These are phyloP conservation scores for Nerophis ophidion DNA, from an alignment of 2,113 vertebrate species.

Conservation along the genomic window DNA sequence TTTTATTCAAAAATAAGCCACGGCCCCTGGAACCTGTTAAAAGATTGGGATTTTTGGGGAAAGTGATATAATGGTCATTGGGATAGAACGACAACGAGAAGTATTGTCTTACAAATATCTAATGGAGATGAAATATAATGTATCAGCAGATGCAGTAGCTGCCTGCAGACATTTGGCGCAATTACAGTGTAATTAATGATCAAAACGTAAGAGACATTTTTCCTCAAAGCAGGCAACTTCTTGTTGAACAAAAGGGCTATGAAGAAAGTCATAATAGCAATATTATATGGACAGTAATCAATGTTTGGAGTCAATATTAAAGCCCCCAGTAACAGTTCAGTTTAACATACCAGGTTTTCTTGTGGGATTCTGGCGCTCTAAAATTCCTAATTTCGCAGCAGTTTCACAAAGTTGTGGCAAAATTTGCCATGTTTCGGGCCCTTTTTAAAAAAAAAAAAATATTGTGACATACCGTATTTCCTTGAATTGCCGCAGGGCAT, in stretches of 20 bases:
- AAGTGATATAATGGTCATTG: conserved; percentile 39
- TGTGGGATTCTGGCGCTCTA: too few relatives aligned
- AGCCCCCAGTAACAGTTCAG: too few relatives aligned
- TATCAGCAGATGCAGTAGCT: conserved; percentile 10
- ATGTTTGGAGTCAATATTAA: not conserved
- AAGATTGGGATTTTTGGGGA: conserved; percentile 73
- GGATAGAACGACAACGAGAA: conserved; percentile 34
- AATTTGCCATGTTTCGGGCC: too few relatives aligned
- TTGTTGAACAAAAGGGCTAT: conserved; percentile 6
- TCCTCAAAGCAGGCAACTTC: not conserved
- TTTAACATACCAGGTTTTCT: too few relatives aligned
- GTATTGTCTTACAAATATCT: conserved; percentile 35
- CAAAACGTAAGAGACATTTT: conserved; percentile 25
- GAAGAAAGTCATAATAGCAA: not conserved
- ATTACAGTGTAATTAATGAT: conserved; percentile 34
- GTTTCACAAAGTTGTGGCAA: too few relatives aligned
- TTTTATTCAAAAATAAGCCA: conserved; percentile 76
- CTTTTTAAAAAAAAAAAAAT: too few relatives aligned
- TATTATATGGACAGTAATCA: not conserved
- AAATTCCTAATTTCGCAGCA: too few relatives aligned
- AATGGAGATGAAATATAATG: conserved; percentile 19
- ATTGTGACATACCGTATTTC: too few relatives aligned
- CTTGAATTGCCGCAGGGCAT: too few relatives aligned
- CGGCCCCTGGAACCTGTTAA: conserved; percentile 77
- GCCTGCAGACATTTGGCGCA: conserved; percentile 20